Evolutionary conservation across 23 tunicate genomes (phyloP), one percentile per base, ranked within the genome.

Genomic region (Halocynthia aurantium): DNA sequence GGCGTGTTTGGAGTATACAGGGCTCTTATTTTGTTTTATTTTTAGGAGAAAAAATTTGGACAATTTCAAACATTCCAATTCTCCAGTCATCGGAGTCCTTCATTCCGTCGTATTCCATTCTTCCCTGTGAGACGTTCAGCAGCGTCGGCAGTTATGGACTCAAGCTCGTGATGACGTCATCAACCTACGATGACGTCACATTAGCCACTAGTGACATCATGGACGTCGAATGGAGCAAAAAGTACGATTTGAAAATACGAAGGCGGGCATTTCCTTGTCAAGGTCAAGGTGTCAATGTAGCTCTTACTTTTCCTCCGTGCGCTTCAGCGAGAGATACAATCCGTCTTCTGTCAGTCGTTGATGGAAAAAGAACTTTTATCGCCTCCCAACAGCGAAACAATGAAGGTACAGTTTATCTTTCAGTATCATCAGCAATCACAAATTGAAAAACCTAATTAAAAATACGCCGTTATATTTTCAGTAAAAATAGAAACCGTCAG

Each of bases 221-320:
- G 60, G 21, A 74, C 19, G 78, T 74, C 8, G 78, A 74, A 56
- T 56, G 63, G 78, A 74, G 78, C 62, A 74, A 15, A 53, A 50
- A 74, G 0, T 74, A 74, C 57, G 21, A 74, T 54, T 13, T 74
- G 78, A 56, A 54, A 56, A 17, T 74, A 31, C 50, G n/a, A 19
- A 56, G 31, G 57, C 55, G 56, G 18, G 50, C 78, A 20, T 74
- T 74, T 54, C 78, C 78, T 10, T 74, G 78, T 44, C 50, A 53
- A 56, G 78, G 78, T 74, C 55, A 9, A 52, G 78, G 78, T 10
- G 78, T 56, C 10, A 21, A 6, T 7, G 78, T 74, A 31, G 12
- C 64, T 9, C 51, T 74, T 19, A 51, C 78, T 20, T 52, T 54
- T 44, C 78, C 78, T 55, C 62, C 78, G 9, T 74, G 78, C 21